Evolutionary conservation across 35 echinoderm and acorn worm genomes (phyloP), one percentile per base, ranked within the genome.

Genomic region (Strongylocentrotus purpuratus): DNA sequence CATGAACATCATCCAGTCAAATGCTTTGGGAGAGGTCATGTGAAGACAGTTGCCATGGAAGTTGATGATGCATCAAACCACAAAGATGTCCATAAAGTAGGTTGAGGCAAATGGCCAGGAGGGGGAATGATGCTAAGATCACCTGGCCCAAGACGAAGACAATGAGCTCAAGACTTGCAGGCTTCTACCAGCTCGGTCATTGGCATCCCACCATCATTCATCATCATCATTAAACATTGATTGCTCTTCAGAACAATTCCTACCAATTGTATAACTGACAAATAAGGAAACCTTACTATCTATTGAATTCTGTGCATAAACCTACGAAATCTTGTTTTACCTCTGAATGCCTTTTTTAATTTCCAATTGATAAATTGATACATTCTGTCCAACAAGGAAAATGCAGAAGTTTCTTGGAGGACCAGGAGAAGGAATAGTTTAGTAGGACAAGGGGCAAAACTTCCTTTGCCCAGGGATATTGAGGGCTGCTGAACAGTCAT

Each of bases 11-110:
- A 70, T 25, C 61, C 25, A 70, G 61, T 70, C 25, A 70, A 28
- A 70, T 14, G 25, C 61, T 70, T 70, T 28, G 61, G 61, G 18
- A 70, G 61, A 70, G 17, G 61, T 70, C 61, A 70, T 70, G 18
- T 70, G 25, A 35, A 88, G 87, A 88, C 45, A 33, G 87, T 33
- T 88, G 10, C 31, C 87, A 33, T 88, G 87, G 87, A 5, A 70
- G 25, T 25, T 20, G 61, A 28, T 88, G 87, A 88, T 88, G 45
- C 45, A 22, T n/a, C 87, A 88, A 88, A 88, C 87, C 87, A 88
- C 87, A 88, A 46, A 33, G 45, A 88, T 46, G 45, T 33, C 87
- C 87, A 88, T 9, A 35, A 86, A 88, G 32, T 33, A 88, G 87
- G 87, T 46, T 88, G 32, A n/a, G 61, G 61, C 12, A 70, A 70